phyloP scores from a whole-genome alignment of 2,113 vertebrate genomes.

The Phrynosoma blainvillii region DNA sequence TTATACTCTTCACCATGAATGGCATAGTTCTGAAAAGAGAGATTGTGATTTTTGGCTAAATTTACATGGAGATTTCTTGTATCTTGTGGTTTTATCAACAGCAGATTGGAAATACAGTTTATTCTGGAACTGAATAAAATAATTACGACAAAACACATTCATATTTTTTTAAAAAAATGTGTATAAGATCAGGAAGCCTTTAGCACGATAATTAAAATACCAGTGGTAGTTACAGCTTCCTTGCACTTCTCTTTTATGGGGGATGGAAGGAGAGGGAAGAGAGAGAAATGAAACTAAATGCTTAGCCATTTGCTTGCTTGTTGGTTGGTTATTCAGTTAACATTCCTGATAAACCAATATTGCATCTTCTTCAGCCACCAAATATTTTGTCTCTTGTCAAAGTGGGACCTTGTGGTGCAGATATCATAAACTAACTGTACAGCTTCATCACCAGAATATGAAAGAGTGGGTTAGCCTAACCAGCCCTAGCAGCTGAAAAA shows the following conservation, averaged over 20 bases:
- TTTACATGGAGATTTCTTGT: neutral
- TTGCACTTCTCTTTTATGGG: neutral
- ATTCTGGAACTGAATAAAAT: neutral
- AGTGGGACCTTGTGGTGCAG: neutral
- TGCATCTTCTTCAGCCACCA: neutral
- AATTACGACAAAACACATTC: neutral
- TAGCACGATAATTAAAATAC: neutral
- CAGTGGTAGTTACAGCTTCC: neutral
- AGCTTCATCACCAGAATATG: conserved; percentile 46
- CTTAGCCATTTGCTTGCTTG: no score
- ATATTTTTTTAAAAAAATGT: neutral
- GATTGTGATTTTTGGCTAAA: neutral
- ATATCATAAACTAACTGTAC: conserved; percentile 1
- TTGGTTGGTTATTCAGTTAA: neutral
- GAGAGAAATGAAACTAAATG: no score
- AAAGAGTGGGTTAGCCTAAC: neutral
- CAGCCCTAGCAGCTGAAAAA: neutral
- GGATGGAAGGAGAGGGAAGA: no score
- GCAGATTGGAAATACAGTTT: neutral
- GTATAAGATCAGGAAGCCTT: neutral
- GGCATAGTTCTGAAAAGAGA: neutral
- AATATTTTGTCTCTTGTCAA: neutral
- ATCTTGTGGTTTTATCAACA: neutral
- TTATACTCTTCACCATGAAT: neutral
- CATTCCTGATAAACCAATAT: neutral